phyloP scores from a whole-genome alignment of 1,140 invertebrate species.

The Cylas formicarius region DNA sequence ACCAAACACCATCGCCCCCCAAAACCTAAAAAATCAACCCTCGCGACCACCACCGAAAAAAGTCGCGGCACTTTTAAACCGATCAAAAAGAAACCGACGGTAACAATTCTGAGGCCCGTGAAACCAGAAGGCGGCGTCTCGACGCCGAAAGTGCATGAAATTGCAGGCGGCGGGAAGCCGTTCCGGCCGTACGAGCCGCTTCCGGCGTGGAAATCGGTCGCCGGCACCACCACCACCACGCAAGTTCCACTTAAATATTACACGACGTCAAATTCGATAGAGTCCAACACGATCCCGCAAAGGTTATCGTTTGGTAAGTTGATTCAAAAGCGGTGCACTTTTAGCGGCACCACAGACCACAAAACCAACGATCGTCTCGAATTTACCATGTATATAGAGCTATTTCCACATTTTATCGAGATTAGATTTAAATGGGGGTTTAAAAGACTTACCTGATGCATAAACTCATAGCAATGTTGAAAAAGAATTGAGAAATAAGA shows the following conservation, averaged over 20 bases:
- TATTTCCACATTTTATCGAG: too few species aligned
- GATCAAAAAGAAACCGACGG: slow-evolving; percentile 14
- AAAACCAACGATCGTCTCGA: too few species aligned
- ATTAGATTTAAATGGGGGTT: too few species aligned
- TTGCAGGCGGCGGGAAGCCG: slow-evolving; percentile 43
- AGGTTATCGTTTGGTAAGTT: slow-evolving; percentile 30
- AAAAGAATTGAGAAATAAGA: too few species aligned
- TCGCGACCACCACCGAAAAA: slow-evolving; percentile 12
- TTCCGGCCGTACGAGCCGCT: slow-evolving; percentile 44
- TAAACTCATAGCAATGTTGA: too few species aligned
- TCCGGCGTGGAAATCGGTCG: neutral
- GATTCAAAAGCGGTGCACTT: too few species aligned
- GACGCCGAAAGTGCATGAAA: slow-evolving; percentile 26
- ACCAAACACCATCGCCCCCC: slow-evolving; percentile 1
- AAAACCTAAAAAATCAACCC: slow-evolving; percentile 10
- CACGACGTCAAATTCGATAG: slow-evolving; percentile 45
- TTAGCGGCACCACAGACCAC: too few species aligned
- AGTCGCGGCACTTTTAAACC: too few species aligned
- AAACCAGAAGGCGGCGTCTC: slow-evolving; percentile 40
- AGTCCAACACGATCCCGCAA: slow-evolving; percentile 45
- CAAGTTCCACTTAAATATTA: slow-evolving; percentile 54
- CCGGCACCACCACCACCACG: slow-evolving; percentile 44
- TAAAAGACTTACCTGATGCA: too few species aligned
- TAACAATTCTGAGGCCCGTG: slow-evolving; percentile 40
- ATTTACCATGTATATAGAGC: too few species aligned